phyloP scores from a whole-genome alignment of 2,888 invertebrate species.

The Exocentrus adspersus region DNA sequence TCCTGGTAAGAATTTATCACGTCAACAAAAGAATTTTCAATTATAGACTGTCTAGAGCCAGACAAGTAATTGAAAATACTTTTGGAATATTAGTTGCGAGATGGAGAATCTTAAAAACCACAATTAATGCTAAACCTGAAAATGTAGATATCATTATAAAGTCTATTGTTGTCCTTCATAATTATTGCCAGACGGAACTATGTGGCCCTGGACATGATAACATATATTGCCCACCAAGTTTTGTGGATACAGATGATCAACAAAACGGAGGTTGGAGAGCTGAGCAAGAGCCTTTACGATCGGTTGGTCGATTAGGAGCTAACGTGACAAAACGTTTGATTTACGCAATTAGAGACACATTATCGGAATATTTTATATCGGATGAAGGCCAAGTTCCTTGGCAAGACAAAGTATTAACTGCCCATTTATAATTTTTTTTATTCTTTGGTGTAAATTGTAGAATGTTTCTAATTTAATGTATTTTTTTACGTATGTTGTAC shows the following conservation, averaged over 20 bases:
- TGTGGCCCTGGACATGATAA: neutral
- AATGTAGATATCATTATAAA: conserved; percentile 42
- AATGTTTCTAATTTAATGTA: too few relatives aligned
- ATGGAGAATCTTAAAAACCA: conserved; percentile 35
- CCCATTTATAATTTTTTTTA: too few relatives aligned
- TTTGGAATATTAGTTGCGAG: conserved; percentile 43
- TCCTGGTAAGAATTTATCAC: conserved; percentile 30
- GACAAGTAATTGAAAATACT: conserved; percentile 41
- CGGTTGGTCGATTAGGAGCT: too few relatives aligned
- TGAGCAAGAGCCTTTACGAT: too few relatives aligned
- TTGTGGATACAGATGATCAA: conserved; percentile 20
- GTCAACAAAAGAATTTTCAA: conserved; percentile 41
- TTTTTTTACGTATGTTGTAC: too few relatives aligned
- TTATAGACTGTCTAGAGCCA: conserved; percentile 39
- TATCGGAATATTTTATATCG: too few relatives aligned
- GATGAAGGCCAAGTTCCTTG: too few relatives aligned
- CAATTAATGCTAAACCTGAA: neutral
- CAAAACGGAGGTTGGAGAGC: neutral
- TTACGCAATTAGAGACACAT: too few relatives aligned
- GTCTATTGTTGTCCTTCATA: conserved; percentile 36
- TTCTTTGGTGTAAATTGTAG: too few relatives aligned
- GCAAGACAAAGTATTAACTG: too few relatives aligned
- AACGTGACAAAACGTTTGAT: too few relatives aligned
- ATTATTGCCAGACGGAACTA: conserved; percentile 33
- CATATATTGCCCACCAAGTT: conserved; percentile 37